Evolutionary conservation across 2,113 vertebrate species (phyloP).

Genomic region (Gallinago jamesoni): DNA sequence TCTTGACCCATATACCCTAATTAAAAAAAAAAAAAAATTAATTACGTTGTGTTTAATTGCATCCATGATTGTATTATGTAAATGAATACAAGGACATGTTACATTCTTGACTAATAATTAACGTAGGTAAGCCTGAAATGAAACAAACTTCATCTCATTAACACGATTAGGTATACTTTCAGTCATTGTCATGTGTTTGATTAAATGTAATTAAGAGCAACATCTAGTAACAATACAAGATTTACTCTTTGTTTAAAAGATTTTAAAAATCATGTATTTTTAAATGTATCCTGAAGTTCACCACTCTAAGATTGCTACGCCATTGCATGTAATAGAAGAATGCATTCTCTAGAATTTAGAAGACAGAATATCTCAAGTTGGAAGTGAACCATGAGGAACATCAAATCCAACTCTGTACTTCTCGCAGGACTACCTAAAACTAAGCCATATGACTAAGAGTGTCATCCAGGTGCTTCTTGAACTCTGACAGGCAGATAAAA

Average conservation of each 20-base stretch:
- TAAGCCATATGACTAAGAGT: not conserved
- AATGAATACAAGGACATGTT: not conserved
- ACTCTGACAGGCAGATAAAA: not conserved
- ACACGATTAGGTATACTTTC: not conserved
- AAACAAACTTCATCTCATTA: constrained; percentile 29
- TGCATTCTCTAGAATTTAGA: not conserved
- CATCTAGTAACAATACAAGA: not conserved
- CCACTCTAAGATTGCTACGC: not conserved
- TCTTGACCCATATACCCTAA: constrained; percentile 76
- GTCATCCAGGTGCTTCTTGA: not conserved
- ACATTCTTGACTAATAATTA: constrained; percentile 19
- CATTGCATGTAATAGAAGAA: not conserved
- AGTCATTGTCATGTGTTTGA: not conserved
- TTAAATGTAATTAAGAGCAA: constrained; percentile 21
- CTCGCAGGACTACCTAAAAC: not conserved
- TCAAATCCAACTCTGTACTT: not conserved
- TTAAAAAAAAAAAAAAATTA: not conserved
- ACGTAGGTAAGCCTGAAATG: not conserved
- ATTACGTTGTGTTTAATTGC: not conserved
- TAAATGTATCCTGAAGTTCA: not conserved
- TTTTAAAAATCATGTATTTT: not conserved
- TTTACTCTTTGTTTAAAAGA: not conserved
- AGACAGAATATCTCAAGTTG: not conserved
- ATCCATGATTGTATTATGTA: not conserved
- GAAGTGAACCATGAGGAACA: not conserved